phyloP scores from a whole-genome alignment of 35 echinoderm and acorn worm genomes.

The Hemicentrotus pulcherrimus region DNA sequence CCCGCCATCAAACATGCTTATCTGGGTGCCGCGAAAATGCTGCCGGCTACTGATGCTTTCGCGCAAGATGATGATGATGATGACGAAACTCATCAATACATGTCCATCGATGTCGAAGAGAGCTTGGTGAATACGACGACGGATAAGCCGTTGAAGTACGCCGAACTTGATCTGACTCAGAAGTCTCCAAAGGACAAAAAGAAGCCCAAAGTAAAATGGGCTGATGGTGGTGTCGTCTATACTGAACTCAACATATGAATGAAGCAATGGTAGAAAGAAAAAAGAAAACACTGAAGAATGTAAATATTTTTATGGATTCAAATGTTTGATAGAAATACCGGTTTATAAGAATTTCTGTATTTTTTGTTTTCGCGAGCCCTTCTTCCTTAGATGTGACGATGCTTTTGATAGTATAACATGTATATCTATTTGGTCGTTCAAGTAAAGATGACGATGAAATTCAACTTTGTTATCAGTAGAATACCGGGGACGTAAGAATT shows the following conservation, averaged over 20 bases:
- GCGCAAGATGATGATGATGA: background rate
- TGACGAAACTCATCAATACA: conserved; percentile 31
- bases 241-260: conserved; percentile 47
- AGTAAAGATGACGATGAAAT: too few relatives aligned
- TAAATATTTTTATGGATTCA: too few relatives aligned
- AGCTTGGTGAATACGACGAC: background rate
- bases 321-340: too few relatives aligned
- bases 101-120: background rate
- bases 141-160: conserved; percentile 5
- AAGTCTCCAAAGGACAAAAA: background rate
- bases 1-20: conserved; percentile 30
- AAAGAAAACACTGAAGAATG: too few relatives aligned
- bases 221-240: background rate
- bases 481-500: too few relatives aligned
- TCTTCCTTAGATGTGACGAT: too few relatives aligned
- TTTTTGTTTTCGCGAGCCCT: too few relatives aligned
- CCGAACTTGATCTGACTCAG: conserved; percentile 23
- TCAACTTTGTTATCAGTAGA: too few relatives aligned
- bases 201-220: conserved; percentile 42
- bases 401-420: too few relatives aligned
- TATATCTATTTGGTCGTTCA: too few relatives aligned
- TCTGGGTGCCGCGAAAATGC: background rate
- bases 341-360: too few relatives aligned
- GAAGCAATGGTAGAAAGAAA: background rate
- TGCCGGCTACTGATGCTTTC: background rate